Conservation (phyloP, 23 tunicate genomes). For the Trididemnum nubilum region DNA sequence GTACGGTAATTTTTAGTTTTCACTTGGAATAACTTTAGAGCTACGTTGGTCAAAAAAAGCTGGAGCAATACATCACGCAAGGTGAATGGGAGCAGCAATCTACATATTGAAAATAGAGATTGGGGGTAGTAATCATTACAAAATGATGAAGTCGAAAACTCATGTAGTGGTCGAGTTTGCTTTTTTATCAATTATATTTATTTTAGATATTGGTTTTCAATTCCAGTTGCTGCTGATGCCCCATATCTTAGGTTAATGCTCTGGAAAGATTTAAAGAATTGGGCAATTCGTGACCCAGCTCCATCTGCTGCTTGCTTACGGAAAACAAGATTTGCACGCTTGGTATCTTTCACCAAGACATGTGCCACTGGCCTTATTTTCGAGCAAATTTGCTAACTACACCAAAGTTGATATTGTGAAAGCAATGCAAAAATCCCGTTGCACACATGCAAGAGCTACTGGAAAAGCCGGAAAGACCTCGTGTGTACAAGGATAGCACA, state of each 20-base stretch:
- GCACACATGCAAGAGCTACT: neutral
- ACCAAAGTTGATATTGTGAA: neutral
- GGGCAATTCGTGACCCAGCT: conserved; percentile 18
- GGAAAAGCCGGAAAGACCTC: conserved; percentile 13
- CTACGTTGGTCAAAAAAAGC: conserved; percentile 1
- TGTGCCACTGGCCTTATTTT: conserved; percentile 7
- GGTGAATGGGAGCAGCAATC: conserved; percentile 14
- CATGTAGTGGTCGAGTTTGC: conserved; percentile 1
- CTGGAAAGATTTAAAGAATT: conserved; percentile 7
- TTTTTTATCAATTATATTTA: neutral
- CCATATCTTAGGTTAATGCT: conserved; percentile 3
- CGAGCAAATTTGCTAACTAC: neutral
- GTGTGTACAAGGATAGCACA: neutral
- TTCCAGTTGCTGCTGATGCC: conserved; percentile 24
- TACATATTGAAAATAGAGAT: conserved; percentile 4
- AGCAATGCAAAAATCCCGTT: conserved; percentile 4
- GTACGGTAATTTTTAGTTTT: conserved; percentile 1
- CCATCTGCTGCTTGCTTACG: conserved; percentile 6
- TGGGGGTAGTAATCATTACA: conserved; percentile 1
- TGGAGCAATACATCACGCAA: neutral
- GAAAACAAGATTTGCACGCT: conserved; percentile 17
- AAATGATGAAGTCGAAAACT: neutral
- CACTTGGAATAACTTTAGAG: conserved; percentile 22
- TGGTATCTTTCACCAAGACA: conserved; percentile 18
- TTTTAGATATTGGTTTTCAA: conserved; percentile 3